Conservation (phyloP, 2,888 invertebrate species). For the Harmothoe impar region DNA sequence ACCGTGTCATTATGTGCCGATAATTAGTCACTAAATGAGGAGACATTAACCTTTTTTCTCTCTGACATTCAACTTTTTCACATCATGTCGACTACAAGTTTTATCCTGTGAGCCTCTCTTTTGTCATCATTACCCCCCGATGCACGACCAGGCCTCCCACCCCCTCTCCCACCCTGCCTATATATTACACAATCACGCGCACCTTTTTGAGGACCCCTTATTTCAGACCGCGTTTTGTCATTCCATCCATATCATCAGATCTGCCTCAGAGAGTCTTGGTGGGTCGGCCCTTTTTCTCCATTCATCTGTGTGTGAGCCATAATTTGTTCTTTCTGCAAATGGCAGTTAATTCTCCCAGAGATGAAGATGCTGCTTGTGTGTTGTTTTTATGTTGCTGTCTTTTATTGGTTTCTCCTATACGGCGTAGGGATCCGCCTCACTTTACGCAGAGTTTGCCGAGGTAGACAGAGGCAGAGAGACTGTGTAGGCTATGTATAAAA, state of each 20-base stretch:
- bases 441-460: slow-evolving; percentile 31
- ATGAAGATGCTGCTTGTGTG: slow-evolving; percentile 37
- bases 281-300: slow-evolving; percentile 34
- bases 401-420: not conserved
- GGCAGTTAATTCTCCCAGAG: slow-evolving; percentile 59
- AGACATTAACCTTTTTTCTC: slow-evolving; percentile 58
- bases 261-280: not conserved
- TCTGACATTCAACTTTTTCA: slow-evolving; percentile 43
- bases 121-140: slow-evolving; percentile 52
- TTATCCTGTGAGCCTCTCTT: slow-evolving; percentile 5
- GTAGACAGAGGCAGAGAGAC: not conserved
- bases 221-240: slow-evolving; percentile 51
- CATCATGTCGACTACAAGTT: slow-evolving; percentile 45
- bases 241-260: slow-evolving; percentile 43
- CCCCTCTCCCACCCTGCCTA: slow-evolving; percentile 13
- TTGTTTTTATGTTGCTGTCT: not conserved
- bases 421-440: not conserved
- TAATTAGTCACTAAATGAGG: slow-evolving; percentile 58
- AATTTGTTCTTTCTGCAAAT: slow-evolving; percentile 56
- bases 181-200: slow-evolving; percentile 49
- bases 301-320: not conserved
- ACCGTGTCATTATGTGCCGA: slow-evolving; percentile 12
- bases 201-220: slow-evolving; percentile 33
- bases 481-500: too few species aligned
- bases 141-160: not conserved